phyloP scores from a whole-genome alignment of 2,113 vertebrate genomes.

The Ia io region DNA sequence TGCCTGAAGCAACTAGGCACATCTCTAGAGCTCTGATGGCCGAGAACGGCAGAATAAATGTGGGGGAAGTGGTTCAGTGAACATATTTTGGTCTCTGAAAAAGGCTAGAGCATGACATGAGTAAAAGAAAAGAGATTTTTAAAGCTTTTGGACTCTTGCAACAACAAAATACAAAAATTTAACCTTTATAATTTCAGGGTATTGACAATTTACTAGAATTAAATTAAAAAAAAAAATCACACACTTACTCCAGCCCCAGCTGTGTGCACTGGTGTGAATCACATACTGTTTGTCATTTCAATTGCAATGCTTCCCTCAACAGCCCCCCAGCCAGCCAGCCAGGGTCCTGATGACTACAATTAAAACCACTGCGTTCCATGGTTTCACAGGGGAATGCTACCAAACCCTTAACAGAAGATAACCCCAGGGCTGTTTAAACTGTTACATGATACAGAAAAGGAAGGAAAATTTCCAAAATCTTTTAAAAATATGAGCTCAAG shows the following conservation, averaged over 20 bases:
- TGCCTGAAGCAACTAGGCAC: conserved; percentile 46
- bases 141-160: not conserved
- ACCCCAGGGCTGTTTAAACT: not conserved
- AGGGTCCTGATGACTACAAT: conserved; percentile 32
- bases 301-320: not conserved
- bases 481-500: not conserved
- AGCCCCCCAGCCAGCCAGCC: conserved; percentile 34
- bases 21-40: not conserved
- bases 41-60: not conserved
- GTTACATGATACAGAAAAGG: not conserved
- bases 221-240: not conserved
- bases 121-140: not conserved
- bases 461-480: not conserved
- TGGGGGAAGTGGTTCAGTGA: not conserved
- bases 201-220: conserved; percentile 39
- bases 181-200: conserved; percentile 36
- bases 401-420: not conserved
- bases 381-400: conserved; percentile 28
- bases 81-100: not conserved
- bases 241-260: conserved; percentile 34
- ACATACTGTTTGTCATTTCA: conserved; percentile 57
- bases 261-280: conserved; percentile 62
- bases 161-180: not conserved
- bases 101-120: not conserved
- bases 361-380: conserved; percentile 10